Evolutionary conservation across 2,113 vertebrate genomes (phyloP).

Genomic region (Hippocampus zosterae): DNA sequence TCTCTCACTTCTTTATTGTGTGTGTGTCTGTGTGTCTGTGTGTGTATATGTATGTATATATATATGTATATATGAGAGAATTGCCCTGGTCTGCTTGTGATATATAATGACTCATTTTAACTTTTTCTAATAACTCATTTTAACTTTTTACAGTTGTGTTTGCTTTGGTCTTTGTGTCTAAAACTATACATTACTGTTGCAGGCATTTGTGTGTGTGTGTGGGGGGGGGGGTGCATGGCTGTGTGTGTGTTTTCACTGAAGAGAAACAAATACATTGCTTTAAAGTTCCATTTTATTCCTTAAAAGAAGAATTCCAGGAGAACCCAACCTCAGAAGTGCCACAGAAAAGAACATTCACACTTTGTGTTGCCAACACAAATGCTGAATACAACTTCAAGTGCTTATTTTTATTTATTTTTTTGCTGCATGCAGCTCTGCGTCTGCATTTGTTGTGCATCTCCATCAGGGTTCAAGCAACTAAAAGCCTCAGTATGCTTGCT

Average conservation of each 20-base stretch:
- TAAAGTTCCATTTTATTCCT: neutral
- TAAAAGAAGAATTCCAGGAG: neutral
- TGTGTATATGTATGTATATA: too few relatives aligned
- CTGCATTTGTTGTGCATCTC: neutral
- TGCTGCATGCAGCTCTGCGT: neutral
- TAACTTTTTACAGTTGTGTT: neutral
- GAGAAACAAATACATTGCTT: neutral
- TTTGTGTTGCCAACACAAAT: neutral
- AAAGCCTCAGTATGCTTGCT: neutral
- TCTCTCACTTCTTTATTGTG: neutral
- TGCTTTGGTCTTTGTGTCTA: neutral
- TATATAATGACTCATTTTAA: constrained; percentile 2
- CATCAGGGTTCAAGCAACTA: neutral
- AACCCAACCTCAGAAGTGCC: neutral
- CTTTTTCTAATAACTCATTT: too few relatives aligned
- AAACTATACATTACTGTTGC: neutral
- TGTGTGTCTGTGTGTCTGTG: neutral
- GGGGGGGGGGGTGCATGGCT: too few relatives aligned
- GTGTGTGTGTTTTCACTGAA: neutral
- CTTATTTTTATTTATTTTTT: too few relatives aligned
- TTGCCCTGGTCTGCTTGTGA: constrained; percentile 7
- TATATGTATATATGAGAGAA: too few relatives aligned
- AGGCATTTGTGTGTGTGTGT: neutral
- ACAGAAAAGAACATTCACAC: neutral
- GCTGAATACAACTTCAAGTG: neutral